Evolutionary conservation across 2,888 invertebrate species (phyloP).

Genomic region (Bombyx huttoni): DNA sequence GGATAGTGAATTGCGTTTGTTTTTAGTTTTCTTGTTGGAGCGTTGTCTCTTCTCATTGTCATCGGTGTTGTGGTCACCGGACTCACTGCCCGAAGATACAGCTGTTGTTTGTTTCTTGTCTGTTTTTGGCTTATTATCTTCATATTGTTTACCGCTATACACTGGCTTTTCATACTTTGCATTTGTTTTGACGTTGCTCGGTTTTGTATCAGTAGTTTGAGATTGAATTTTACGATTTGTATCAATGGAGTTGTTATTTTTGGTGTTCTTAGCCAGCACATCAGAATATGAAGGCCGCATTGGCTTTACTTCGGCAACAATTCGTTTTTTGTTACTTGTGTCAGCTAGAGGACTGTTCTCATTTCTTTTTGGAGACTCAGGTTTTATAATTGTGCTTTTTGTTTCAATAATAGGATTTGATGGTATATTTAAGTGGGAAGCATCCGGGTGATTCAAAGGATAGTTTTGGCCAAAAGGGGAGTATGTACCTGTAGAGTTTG

Average conservation of each 20-base stretch:
- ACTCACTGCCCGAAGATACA: constrained; percentile 64
- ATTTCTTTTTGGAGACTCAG: constrained; percentile 54
- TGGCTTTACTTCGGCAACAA: constrained; percentile 88
- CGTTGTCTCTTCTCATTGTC: constrained; percentile 52
- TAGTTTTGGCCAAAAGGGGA: constrained; percentile 79
- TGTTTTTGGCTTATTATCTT: constrained; percentile 46
- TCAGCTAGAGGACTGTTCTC: constrained; percentile 63
- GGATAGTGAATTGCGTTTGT: constrained; percentile 53
- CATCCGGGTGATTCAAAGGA: constrained; percentile 63
- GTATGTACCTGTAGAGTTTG: constrained; percentile 80
- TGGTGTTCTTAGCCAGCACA: constrained; percentile 80
- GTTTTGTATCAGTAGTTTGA: constrained; percentile 53
- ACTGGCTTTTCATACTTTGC: constrained; percentile 49
- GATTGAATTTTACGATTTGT: constrained; percentile 54
- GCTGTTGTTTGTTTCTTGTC: constrained; percentile 46
- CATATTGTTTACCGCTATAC: constrained; percentile 31
- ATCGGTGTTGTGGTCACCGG: constrained; percentile 57
- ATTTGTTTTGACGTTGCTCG: constrained; percentile 40
- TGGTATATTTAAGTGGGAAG: constrained; percentile 40
- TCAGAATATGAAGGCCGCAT: constrained; percentile 91
- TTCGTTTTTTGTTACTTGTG: constrained; percentile 76
- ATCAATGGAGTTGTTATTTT: constrained; percentile 61
- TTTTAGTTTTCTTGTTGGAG: constrained; percentile 49
- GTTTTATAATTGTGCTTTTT: constrained; percentile 31
- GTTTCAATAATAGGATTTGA: constrained; percentile 35